These are phyloP conservation scores for Mallotus villosus DNA, from an alignment of 2,797 vertebrate species.

Conservation along the genomic window DNA sequence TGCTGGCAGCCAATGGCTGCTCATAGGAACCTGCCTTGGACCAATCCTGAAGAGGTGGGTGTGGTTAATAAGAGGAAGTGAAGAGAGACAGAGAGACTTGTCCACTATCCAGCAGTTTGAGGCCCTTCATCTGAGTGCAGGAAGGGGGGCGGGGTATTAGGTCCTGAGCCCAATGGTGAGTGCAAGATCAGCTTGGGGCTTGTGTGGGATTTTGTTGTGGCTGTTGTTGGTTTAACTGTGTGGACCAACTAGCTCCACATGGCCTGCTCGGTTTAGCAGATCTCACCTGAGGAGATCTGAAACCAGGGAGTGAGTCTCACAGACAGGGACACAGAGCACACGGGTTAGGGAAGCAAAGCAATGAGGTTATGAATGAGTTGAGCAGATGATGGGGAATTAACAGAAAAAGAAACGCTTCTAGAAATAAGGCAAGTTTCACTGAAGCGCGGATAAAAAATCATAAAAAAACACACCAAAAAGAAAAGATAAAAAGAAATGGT, in stretches of 20 bases:
- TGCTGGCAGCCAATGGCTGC: conserved; percentile 73
- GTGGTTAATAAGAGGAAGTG: conserved; percentile 52
- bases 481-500: conserved; percentile 58
- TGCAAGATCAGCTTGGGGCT: conserved; percentile 20
- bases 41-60: conserved; percentile 85
- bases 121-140: conserved; percentile 76
- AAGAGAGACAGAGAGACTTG: conserved; percentile 46
- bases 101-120: conserved; percentile 77
- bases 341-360: conserved; percentile 58
- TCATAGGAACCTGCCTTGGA: conserved; percentile 90
- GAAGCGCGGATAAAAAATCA: conserved; percentile 9
- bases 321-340: conserved; percentile 40
- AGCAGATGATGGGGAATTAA: conserved; percentile 48
- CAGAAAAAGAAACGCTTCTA: conserved; percentile 32
- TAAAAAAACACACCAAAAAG: conserved; percentile 13
- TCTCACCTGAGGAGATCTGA: conserved; percentile 56
- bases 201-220: neutral
- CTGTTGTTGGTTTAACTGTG: conserved; percentile 25
- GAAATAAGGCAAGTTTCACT: neutral
- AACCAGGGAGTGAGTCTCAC: conserved; percentile 47
- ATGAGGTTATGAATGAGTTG: conserved; percentile 66
- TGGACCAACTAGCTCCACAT: conserved; percentile 19
- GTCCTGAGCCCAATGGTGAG: conserved; percentile 16
- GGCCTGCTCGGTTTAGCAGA: conserved; percentile 58
- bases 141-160: conserved; percentile 62